Evolutionary conservation across 2,888 invertebrate species (phyloP).

Genomic region (Agrochola circellaris): DNA sequence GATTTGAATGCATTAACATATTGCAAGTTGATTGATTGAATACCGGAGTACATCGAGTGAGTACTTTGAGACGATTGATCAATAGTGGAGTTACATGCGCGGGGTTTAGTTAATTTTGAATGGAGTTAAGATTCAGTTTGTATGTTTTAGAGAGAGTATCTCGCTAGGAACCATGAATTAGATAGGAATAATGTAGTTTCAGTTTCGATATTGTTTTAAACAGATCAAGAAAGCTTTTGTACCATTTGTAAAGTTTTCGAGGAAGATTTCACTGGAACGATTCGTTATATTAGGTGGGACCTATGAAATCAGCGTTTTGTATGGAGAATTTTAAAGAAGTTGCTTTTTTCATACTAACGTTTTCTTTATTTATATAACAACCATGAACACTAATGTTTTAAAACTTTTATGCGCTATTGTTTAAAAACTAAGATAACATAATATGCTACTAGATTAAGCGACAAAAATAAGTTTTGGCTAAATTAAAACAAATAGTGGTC

Average conservation of each 20-base stretch:
- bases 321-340: too few species aligned
- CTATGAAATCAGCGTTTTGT: too few species aligned
- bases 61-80: conserved; percentile 29
- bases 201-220: background rate
- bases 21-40: conserved; percentile 48
- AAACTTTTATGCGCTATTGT: too few species aligned
- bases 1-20: conserved; percentile 57
- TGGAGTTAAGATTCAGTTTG: background rate
- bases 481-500: too few species aligned
- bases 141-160: background rate
- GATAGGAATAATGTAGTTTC: background rate
- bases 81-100: conserved; percentile 25
- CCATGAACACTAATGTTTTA: too few species aligned
- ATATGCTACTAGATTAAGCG: too few species aligned
- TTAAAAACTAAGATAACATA: too few species aligned
- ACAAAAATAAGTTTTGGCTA: too few species aligned
- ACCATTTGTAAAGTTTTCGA: background rate
- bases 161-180: background rate
- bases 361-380: too few species aligned
- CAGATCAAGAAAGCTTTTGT: background rate
- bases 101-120: conserved; percentile 15
- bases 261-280: too few species aligned
- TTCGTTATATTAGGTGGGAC: too few species aligned
- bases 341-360: too few species aligned
- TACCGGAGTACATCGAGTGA: background rate